phyloP scores from a whole-genome alignment of 2,113 vertebrate genomes.

The Galeopterus variegatus region DNA sequence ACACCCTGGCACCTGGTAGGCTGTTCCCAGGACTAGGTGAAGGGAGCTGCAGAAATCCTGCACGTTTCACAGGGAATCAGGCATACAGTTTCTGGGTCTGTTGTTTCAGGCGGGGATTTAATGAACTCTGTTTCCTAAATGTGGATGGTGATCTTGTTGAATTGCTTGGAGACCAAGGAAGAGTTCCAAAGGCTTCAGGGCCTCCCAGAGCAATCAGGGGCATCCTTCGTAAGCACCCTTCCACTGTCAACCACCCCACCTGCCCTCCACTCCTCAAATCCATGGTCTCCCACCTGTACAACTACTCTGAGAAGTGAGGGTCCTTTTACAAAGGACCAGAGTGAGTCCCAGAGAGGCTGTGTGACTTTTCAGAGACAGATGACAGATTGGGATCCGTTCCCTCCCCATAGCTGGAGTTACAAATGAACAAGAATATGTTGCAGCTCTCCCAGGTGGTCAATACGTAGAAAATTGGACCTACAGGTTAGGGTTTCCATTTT shows the following conservation, averaged over 20 bases:
- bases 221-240: too few relatives aligned
- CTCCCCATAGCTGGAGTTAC: background rate
- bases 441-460: rapidly evolving
- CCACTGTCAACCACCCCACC: background rate
- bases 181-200: background rate
- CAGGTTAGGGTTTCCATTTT: too few relatives aligned
- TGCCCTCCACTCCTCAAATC: background rate
- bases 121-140: background rate
- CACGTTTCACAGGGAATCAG: background rate
- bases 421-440: background rate
- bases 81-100: too few relatives aligned
- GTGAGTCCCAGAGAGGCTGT: background rate
- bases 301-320: background rate
- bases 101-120: background rate
- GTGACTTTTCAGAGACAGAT: background rate
- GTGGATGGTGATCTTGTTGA: background rate
- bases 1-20: too few relatives aligned
- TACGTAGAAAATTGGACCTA: background rate
- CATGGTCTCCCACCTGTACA: background rate
- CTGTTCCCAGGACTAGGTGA: rapidly evolving
- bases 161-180: background rate
- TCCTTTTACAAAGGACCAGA: background rate
- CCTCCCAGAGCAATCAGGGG: background rate
- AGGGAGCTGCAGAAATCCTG: background rate
- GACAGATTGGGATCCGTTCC: too few relatives aligned